Conservation (phyloP, 2,888 invertebrate genomes). For the Chaitophorus viminalis region DNA sequence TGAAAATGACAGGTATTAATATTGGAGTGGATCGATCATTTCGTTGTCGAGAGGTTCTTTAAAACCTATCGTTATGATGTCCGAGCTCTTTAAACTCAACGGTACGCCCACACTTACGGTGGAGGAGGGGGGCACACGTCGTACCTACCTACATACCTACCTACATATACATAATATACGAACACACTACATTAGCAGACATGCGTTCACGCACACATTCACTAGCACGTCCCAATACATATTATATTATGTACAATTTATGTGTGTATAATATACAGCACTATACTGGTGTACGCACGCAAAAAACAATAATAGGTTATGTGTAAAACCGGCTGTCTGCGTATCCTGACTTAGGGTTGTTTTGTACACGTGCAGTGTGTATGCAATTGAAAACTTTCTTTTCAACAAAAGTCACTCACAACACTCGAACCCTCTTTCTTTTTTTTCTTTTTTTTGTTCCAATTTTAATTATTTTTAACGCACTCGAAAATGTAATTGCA, state of each 20-base stretch:
- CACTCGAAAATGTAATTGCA: neutral
- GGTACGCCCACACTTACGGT: slow-evolving; percentile 47
- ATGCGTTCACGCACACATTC: neutral
- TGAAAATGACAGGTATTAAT: slow-evolving; percentile 60
- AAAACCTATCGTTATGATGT: slow-evolving; percentile 53
- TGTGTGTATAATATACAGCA: neutral
- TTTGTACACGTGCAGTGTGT: neutral
- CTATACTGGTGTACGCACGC: neutral
- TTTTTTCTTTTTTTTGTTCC: too few species aligned
- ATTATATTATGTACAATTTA: neutral
- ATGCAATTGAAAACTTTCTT: neutral
- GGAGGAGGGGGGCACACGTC: slow-evolving; percentile 23
- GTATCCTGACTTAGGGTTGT: slow-evolving; percentile 11
- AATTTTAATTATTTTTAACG: neutral
- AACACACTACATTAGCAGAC: neutral
- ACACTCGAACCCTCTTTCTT: neutral
- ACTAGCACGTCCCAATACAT: neutral
- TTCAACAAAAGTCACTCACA: neutral
- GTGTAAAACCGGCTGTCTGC: slow-evolving; percentile 38
- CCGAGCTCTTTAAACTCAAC: slow-evolving; percentile 55
- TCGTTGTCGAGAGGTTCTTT: slow-evolving; percentile 45
- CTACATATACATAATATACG: neutral
- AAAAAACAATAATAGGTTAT: slow-evolving; percentile 46
- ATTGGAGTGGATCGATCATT: slow-evolving; percentile 59
- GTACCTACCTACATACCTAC: slow-evolving; percentile 18